Conservation (phyloP, 2,888 invertebrate genomes). For the Resseliella maxima region DNA sequence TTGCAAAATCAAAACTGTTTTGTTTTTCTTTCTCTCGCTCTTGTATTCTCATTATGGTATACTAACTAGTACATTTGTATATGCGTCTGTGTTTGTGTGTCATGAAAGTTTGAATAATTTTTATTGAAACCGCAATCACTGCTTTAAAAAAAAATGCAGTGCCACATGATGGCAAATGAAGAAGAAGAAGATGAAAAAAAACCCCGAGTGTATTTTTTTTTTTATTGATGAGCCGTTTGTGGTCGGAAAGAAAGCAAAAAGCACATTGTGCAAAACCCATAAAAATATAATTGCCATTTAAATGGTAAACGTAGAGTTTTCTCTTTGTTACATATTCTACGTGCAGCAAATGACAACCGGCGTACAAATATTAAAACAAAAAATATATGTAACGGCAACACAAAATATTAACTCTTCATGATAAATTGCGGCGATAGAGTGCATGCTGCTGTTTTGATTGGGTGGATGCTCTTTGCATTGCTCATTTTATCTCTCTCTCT, state of each 20-base stretch:
- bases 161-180: background rate
- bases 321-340: constrained; percentile 13
- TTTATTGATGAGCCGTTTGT: background rate
- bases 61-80: no score
- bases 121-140: constrained; percentile 1
- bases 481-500: background rate
- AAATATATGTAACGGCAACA: background rate
- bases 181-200: no score
- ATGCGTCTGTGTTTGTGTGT: no score
- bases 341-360: background rate
- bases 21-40: background rate
- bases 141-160: background rate
- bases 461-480: background rate
- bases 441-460: background rate
- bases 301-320: background rate
- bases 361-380: background rate
- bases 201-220: background rate
- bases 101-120: constrained; percentile 2
- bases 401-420: background rate
- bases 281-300: constrained; percentile 6
- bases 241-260: constrained; percentile 22
- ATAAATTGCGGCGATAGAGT: background rate
- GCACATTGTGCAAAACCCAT: background rate
- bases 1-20: background rate
- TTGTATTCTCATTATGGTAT: background rate